These are phyloP conservation scores for Salvator merianae DNA, from an alignment of 2,113 vertebrate species.

Conservation along the genomic window DNA sequence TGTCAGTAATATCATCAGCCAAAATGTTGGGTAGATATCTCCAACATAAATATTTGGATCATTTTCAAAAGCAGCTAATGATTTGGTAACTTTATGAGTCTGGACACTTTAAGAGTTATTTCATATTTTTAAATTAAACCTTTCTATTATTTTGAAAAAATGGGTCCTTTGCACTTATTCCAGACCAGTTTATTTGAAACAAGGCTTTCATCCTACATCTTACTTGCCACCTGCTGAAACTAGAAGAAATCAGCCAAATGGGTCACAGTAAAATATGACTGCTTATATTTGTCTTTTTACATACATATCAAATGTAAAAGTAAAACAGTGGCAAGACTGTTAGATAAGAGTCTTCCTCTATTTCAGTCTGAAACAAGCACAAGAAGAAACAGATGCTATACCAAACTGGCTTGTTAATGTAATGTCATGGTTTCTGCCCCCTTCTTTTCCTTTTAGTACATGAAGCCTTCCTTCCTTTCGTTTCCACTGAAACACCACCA, in stretches of 20 bases:
- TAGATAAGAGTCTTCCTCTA: background rate
- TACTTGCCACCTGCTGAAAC: background rate
- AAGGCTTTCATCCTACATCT: background rate
- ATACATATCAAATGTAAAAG: background rate
- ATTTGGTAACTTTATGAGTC: too few species aligned
- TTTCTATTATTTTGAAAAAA: rapidly evolving
- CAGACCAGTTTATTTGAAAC: rapidly evolving
- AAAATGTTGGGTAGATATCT: background rate
- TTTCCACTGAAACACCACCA: too few species aligned
- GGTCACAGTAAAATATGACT: background rate
- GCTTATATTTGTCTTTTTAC: background rate
- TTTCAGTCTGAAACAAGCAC: background rate
- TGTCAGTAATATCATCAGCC: background rate
- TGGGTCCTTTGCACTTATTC: background rate
- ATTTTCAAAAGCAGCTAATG: rapidly evolving
- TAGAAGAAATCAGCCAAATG: background rate
- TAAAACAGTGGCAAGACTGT: background rate
- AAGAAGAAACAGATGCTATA: background rate
- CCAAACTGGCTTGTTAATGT: too few species aligned
- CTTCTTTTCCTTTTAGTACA: too few species aligned
- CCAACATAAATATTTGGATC: background rate
- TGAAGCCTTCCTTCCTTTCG: too few species aligned
- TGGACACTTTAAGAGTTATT: rapidly evolving
- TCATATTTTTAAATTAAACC: background rate
- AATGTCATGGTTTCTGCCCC: too few species aligned